Percentiles rank a stretch among this genome's conserved stretches.
phyloP scores from a whole-genome alignment of 2,888 invertebrate species.

The Macrosiphum euphorbiae region DNA sequence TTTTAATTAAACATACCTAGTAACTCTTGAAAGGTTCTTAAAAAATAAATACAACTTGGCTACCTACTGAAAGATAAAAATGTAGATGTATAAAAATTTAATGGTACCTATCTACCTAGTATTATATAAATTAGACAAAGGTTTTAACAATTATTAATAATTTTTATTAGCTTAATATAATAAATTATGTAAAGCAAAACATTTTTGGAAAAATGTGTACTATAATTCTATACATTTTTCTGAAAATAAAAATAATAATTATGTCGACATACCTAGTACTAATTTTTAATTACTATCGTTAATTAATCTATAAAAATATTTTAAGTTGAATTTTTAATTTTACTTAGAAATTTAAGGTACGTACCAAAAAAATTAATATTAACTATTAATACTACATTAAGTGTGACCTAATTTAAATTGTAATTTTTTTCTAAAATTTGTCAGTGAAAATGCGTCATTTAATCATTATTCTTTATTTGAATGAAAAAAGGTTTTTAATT shows the following conservation, averaged over 20 bases:
- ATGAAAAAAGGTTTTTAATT: conserved; percentile 8
- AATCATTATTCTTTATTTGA: background rate
- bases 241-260: background rate
- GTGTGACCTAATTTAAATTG: background rate
- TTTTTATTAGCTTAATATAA: background rate
- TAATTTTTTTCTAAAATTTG: background rate
- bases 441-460: background rate
- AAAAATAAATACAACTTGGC: background rate
- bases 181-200: no score
- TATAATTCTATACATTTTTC: background rate
- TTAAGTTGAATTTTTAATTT: background rate
- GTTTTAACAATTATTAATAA: background rate
- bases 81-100: background rate
- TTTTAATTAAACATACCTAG: background rate
- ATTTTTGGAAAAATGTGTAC: background rate
- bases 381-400: background rate
- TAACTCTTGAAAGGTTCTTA: background rate
- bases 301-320: background rate
- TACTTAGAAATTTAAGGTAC: background rate
- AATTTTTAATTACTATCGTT: background rate
- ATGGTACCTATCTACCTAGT: background rate
- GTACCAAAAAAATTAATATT: background rate
- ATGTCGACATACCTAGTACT: background rate
- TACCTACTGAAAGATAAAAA: background rate
- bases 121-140: background rate